Evolutionary conservation across 2,888 invertebrate species (phyloP), one percentile per base, ranked within the genome.

Genomic region (Aporophyla lueneburgensis): DNA sequence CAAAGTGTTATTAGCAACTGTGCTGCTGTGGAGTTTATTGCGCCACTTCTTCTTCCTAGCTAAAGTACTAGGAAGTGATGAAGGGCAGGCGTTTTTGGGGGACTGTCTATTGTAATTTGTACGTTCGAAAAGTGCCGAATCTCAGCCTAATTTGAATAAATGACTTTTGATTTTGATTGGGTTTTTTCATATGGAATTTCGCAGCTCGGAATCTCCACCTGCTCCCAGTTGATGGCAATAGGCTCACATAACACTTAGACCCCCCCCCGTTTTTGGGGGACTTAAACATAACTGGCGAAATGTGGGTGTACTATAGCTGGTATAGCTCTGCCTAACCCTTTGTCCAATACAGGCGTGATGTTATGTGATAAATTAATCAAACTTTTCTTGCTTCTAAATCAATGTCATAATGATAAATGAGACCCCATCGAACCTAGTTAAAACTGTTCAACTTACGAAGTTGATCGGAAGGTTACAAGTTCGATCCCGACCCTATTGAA

Each of bases 401-500:
- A 46, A 54, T 43, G 46, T 46, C 69, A 74, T 19, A 49, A 81
- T 76, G 74, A 84, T 71, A 68, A 76, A 86, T 46, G 46, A 74
- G 59, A 61, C 43, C 43, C 56, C 58, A 51, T 73, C 61, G 67
- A 75, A 66, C 53, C 51, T 80, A 84, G 85, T 80, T 76, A 66
- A 85, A 74, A 76, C 73, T 71, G 78, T 71, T 71, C 63, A 76
- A 73, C 49, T 63, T 84, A 70, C 69, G 49, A 81, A 84, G 71
- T 83, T 66, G 59, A 79, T 78, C 76, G n/a, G 33, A 74, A 79
- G 86, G 74, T 85, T 76, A 70, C 40, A 66, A 79, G 78, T 77
- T 85, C 71, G 75, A 76, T 51, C 63, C 49, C 61, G 71, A 80
- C 78, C 79, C 56, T 62, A 33, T 76, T 78, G 71, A 72, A 75